phyloP scores from a whole-genome alignment of 2,113 vertebrate genomes.

The Tauraco erythrolophus region DNA sequence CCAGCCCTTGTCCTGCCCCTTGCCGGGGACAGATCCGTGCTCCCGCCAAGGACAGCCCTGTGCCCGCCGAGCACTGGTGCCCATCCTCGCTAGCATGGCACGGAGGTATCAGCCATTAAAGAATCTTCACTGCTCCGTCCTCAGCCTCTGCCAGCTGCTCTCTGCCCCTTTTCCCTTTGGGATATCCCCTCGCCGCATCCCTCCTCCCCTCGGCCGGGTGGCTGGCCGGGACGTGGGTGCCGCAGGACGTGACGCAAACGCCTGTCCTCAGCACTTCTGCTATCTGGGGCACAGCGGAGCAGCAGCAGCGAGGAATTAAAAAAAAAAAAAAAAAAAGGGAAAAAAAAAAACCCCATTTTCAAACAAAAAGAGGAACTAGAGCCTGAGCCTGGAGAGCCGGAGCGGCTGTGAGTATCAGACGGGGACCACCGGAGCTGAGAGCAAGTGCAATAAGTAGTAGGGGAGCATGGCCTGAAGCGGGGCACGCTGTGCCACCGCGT shows the following conservation, averaged over 20 bases:
- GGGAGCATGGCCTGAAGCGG: not conserved
- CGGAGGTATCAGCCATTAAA: not conserved
- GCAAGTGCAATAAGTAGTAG: not conserved
- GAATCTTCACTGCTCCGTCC: not conserved
- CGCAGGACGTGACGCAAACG: constrained; percentile 38
- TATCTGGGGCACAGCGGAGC: constrained; percentile 51
- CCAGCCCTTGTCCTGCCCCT: not conserved
- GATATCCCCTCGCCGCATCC: not conserved
- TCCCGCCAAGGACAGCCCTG: not conserved
- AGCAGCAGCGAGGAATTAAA: not conserved
- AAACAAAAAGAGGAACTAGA: constrained; percentile 12
- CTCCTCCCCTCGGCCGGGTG: not conserved
- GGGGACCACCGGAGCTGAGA: not conserved
- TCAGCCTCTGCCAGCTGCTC: not conserved
- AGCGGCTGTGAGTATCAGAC: not conserved
- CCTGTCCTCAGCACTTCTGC: constrained; percentile 64
- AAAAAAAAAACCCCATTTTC: not conserved
- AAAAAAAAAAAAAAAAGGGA: not conserved
- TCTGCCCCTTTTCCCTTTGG: not conserved
- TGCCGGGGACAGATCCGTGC: rapidly evolving
- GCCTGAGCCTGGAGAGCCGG: not conserved
- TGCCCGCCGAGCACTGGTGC: rapidly evolving
- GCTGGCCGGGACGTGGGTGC: not conserved
- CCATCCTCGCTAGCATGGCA: rapidly evolving
- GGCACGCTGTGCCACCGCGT: not conserved